phyloP scores from a whole-genome alignment of 2,888 invertebrate genomes.

The Calliphora vomitoria region DNA sequence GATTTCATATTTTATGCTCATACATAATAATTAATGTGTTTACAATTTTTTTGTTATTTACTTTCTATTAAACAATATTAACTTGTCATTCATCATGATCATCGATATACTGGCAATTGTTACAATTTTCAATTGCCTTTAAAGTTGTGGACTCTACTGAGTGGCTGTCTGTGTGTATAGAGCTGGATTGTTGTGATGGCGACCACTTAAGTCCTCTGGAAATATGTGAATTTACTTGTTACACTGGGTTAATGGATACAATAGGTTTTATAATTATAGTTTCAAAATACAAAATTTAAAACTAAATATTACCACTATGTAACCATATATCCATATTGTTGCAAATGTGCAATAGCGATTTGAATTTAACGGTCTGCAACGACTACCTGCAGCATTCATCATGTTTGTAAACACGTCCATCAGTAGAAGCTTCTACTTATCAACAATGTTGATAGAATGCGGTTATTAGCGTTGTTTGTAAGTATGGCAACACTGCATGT shows the following conservation, averaged over 20 bases:
- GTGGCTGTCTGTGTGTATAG: background rate
- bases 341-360: too few species aligned
- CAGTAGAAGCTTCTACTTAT: too few species aligned
- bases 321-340: too few species aligned
- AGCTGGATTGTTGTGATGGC: background rate
- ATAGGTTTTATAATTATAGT: background rate
- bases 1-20: conserved; percentile 48
- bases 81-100: conserved; percentile 61
- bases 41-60: conserved; percentile 28
- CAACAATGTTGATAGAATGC: too few species aligned
- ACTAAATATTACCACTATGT: too few species aligned
- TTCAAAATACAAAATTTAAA: background rate
- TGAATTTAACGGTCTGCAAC: too few species aligned
- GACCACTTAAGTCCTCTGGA: conserved; percentile 20
- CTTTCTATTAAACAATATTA: conserved; percentile 53
- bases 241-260: background rate
- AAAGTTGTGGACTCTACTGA: conserved; percentile 27
- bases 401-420: too few species aligned
- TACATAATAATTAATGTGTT: conserved; percentile 57
- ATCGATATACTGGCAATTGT: conserved; percentile 56
- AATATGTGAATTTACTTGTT: conserved; percentile 20
- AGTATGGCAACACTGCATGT: too few species aligned
- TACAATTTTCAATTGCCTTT: conserved; percentile 66
- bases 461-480: too few species aligned
- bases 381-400: too few species aligned